Percentiles rank a stretch among this genome's conserved stretches.
phyloP scores from a whole-genome alignment of 2,113 vertebrate species.

The Aepyceros melampus region DNA sequence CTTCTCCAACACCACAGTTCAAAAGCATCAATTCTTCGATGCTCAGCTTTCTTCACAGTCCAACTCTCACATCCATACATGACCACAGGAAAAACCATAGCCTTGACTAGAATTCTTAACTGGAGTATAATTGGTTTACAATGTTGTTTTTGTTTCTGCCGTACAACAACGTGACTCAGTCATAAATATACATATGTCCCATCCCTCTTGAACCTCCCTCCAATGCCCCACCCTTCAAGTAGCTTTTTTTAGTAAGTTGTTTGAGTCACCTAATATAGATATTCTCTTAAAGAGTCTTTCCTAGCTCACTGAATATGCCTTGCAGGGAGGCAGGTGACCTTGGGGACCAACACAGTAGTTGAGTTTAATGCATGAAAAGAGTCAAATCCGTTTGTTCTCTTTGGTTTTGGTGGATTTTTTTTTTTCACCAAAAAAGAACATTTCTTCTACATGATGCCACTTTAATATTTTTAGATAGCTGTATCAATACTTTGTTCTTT shows the following conservation, averaged over 20 bases:
- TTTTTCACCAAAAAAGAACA: neutral
- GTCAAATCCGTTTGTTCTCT: neutral
- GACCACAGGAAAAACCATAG: no score
- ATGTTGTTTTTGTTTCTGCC: neutral
- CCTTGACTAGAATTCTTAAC: neutral
- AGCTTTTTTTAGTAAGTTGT: neutral
- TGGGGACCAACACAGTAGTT: neutral
- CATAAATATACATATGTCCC: neutral
- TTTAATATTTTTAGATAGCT: slow-evolving; percentile 34
- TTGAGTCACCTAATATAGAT: neutral
- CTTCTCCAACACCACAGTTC: no score
- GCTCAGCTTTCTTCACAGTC: no score
- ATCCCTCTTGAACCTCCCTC: neutral
- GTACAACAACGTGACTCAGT: neutral
- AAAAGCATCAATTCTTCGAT: no score
- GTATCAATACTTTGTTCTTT: neutral
- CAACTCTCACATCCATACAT: no score
- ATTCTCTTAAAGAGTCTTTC: neutral
- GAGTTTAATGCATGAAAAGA: neutral
- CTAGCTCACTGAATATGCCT: neutral
- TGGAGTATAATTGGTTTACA: neutral
- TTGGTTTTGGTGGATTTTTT: neutral
- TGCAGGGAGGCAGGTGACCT: neutral
- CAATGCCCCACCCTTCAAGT: neutral
- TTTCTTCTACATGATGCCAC: neutral